phyloP scores from a whole-genome alignment of 2,888 invertebrate species.

The Linnaemya vulpina region DNA sequence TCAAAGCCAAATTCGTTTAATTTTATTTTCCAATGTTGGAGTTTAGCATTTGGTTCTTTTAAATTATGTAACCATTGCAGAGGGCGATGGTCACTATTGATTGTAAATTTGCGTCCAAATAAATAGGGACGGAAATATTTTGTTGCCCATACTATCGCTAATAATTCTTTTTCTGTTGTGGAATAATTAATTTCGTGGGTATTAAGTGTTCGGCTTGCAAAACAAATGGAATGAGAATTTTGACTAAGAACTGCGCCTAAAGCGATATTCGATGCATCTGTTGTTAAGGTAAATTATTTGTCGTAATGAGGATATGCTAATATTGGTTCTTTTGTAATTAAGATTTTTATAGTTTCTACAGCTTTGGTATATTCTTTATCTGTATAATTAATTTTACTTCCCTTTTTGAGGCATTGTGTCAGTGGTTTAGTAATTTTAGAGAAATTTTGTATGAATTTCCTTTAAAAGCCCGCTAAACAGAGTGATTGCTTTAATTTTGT shows the following conservation, averaged over 20 bases:
- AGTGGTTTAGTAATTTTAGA: no score
- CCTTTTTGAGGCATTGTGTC: no score
- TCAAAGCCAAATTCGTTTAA: slow-evolving; percentile 42
- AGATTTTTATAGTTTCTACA: slow-evolving; percentile 55
- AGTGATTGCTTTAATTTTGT: no score
- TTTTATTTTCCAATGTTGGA: slow-evolving; percentile 41
- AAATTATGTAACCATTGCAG: slow-evolving; percentile 30
- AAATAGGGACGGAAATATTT: slow-evolving; percentile 18
- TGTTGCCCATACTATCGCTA: not conserved
- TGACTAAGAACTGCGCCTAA: slow-evolving; percentile 63
- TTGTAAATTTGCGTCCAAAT: slow-evolving; percentile 1
- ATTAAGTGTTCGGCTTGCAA: slow-evolving; percentile 22
- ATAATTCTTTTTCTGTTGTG: no score
- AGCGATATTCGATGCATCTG: slow-evolving; percentile 67
- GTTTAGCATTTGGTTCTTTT: slow-evolving; percentile 32
- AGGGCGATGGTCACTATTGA: slow-evolving; percentile 6
- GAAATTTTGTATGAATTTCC: no score
- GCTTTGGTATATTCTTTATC: no score
- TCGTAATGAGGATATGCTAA: slow-evolving; percentile 65
- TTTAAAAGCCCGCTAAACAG: no score
- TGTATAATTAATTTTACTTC: no score
- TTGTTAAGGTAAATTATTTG: slow-evolving; percentile 65
- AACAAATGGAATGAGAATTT: slow-evolving; percentile 6
- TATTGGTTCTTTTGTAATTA: slow-evolving; percentile 46
- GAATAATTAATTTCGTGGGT: slow-evolving; percentile 2